A percentile compares a stretch with the other conserved stretches of the same genome.
These are phyloP conservation scores for Chiloscyllium punctatum DNA, from an alignment of 2,797 vertebrate species.

Conservation along the genomic window DNA sequence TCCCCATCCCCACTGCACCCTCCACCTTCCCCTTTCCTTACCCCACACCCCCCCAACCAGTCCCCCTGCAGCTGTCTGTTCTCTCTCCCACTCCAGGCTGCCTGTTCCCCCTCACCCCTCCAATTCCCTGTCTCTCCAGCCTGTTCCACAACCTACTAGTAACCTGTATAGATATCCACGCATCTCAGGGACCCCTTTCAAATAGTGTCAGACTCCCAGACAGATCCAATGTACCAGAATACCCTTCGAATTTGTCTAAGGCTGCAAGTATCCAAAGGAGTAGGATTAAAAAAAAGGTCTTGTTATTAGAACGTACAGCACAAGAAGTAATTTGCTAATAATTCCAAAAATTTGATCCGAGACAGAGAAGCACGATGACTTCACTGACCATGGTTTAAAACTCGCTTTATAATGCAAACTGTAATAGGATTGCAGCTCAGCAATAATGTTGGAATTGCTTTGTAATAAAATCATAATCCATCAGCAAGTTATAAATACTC, in stretches of 20 bases:
- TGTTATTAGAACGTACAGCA: not conserved
- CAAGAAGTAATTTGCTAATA: not conserved
- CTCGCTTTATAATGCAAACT: not conserved
- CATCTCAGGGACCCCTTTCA: not conserved
- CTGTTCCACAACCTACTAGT: too few relatives aligned
- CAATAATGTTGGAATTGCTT: not conserved
- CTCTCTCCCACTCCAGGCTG: too few relatives aligned
- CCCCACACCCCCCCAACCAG: too few relatives aligned
- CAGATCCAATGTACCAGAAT: not conserved
- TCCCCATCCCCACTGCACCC: too few relatives aligned
- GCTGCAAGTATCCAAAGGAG: not conserved
- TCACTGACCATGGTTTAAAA: not conserved
- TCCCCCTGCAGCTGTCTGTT: too few relatives aligned
- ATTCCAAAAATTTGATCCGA: not conserved
- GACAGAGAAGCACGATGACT: not conserved
- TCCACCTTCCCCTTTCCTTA: too few relatives aligned
- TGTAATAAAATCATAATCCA: not conserved
- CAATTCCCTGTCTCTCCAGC: too few relatives aligned
- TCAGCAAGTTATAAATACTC: not conserved
- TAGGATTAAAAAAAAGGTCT: not conserved
- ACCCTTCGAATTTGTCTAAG: not conserved
- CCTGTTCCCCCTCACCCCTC: not conserved
- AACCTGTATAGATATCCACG: not conserved
- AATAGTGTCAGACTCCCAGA: not conserved
- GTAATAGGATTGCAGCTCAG: not conserved